Percentiles rank a stretch among this genome's conserved stretches.
phyloP scores from a whole-genome alignment of 2,113 vertebrate genomes.

The Chrysochloris asiatica region DNA sequence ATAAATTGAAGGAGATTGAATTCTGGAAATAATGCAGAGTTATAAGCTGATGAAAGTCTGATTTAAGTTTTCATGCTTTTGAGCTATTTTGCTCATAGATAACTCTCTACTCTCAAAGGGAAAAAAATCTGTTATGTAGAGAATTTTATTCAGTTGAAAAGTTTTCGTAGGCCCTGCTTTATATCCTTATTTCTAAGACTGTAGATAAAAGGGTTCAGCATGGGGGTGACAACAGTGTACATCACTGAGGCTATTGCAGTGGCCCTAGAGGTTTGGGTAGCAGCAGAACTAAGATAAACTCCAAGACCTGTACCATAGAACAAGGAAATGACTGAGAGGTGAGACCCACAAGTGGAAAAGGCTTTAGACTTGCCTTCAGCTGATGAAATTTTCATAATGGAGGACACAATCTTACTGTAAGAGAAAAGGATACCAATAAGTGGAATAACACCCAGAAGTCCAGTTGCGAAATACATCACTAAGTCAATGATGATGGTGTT shows the following conservation, averaged over 20 bases:
- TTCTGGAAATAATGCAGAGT: not conserved
- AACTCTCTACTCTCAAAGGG: not conserved
- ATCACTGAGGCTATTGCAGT: not conserved
- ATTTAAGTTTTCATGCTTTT: not conserved
- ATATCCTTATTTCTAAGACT: not conserved
- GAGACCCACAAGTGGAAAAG: not conserved
- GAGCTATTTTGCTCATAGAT: not conserved
- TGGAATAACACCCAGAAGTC: not conserved
- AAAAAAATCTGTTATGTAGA: not conserved
- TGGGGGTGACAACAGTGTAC: not conserved
- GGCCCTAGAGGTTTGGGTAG: not conserved
- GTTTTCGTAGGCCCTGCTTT: not conserved
- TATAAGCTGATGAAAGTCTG: not conserved
- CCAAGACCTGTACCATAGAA: not conserved
- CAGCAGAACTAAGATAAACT: not conserved
- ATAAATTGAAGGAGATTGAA: not conserved
- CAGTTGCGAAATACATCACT: not conserved
- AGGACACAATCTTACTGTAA: not conserved
- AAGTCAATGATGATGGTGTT: not conserved
- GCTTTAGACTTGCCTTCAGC: not conserved
- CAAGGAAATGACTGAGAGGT: not conserved
- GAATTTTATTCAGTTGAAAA: not conserved
- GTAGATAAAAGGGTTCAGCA: not conserved
- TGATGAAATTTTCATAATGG: not conserved
- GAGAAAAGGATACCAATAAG: not conserved